Base-by-base conservation (phyloP, 2,888 invertebrate species). In the Leucophenga montana region DNA sequence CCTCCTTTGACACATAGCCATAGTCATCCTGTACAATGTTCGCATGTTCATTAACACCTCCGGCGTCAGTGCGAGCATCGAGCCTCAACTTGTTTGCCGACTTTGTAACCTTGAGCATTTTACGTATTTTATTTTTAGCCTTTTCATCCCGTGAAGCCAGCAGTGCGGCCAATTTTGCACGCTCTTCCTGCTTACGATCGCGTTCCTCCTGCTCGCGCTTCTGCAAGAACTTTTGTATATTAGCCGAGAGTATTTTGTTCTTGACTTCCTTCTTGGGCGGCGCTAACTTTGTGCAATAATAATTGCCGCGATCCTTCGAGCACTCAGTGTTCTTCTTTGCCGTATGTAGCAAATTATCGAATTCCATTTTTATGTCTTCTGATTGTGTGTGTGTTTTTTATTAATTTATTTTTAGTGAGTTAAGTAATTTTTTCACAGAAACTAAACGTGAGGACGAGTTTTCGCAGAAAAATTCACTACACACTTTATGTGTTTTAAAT, bases 21-120 rank as follows among this genome's bases (percentile, higher is more conserved):
- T 96, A 97, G 85, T 97, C 96, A 89, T 97, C 97, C 85, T 95
- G 95, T 82, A 96, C 96, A 0, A 95, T 94, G 83, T 95, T 95
- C 1, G 93, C 92, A 0, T 93, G 92, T 0, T 95, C 95, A 62
- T 92, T 91, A 46, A 92, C 88, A 0, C 95, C 94, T 4, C 94
- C 91, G 4, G 94, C 93, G 4, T n/a, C 27, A 27, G 27, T 4
- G 27, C 27, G 53, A 96, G 89, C 90, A n/a, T n/a, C n/a, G n/a
- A n/a, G n/a, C n/a, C n/a, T n/a, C n/a, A n/a, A n/a, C n/a, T n/a
- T n/a, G 94, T 94, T 84, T 94, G 94, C 69, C 92, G 92, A 69
- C 95, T 94, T 82, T 94, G 95, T n/a, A n/a, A n/a, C n/a, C n/a
- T n/a, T n/a, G n/a, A n/a, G n/a, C n/a, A n/a, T n/a, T n/a, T n/a